A percentile compares a stretch with the other conserved stretches of the same genome.
Conservation (phyloP, 1,140 invertebrate genomes). For the Bombus fervidus region DNA sequence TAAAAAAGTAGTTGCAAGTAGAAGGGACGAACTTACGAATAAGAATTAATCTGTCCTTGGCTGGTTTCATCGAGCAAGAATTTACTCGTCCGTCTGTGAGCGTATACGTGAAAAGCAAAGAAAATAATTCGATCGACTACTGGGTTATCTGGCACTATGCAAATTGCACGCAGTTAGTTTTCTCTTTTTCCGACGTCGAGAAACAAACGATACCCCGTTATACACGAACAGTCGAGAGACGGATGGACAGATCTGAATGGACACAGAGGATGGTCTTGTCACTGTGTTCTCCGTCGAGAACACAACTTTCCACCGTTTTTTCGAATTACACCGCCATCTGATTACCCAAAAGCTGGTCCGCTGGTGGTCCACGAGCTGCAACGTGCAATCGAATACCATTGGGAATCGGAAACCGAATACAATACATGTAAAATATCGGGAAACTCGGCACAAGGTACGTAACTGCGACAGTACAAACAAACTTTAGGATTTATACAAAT, state of each 20-base stretch:
- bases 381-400: neutral
- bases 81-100: too few species aligned
- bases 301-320: neutral
- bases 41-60: too few species aligned
- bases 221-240: neutral
- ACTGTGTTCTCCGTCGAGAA: too few species aligned
- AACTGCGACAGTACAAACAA: too few species aligned
- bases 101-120: neutral
- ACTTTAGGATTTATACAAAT: too few species aligned
- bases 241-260: neutral
- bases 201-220: neutral
- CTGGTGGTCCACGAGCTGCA: neutral
- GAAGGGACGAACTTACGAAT: too few species aligned
- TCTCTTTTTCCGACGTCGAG: neutral
- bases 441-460: neutral
- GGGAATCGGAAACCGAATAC: neutral
- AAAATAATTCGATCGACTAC: neutral
- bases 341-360: neutral
- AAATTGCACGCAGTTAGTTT: conserved; percentile 2
- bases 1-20: neutral
- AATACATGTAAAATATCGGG: neutral
- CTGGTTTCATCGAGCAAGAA: neutral
- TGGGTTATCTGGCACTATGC: conserved; percentile 5
- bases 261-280: neutral
- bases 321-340: neutral